Evolutionary conservation across 2,113 vertebrate species (phyloP).

Genomic region (Eubucco bourcierii): DNA sequence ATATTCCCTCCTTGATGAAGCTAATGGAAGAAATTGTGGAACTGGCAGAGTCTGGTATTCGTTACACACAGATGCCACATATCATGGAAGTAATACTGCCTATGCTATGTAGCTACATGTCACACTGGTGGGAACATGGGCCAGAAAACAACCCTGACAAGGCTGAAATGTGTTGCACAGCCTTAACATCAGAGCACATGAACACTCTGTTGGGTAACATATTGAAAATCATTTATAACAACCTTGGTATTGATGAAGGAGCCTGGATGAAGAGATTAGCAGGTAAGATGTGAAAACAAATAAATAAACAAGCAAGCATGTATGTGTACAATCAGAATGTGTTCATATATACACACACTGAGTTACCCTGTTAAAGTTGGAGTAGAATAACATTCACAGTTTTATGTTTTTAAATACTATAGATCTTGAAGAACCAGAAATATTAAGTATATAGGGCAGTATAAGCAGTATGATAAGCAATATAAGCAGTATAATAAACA

Average conservation of each 20-base stretch:
- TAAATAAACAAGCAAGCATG: background rate
- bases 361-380: background rate
- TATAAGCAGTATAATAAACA: background rate
- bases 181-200: conserved; percentile 91
- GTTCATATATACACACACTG: too few species aligned
- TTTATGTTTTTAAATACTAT: background rate
- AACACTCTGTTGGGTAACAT: conserved; percentile 94
- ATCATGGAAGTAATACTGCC: conserved; percentile 96
- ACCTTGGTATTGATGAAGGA: conserved; percentile 94
- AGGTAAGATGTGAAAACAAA: conserved; percentile 72
- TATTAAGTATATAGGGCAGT: background rate
- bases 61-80: conserved; percentile 95
- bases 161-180: conserved; percentile 86
- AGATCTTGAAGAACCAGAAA: background rate
- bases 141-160: conserved; percentile 82
- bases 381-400: background rate
- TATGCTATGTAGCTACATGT: conserved; percentile 96
- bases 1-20: conserved; percentile 89
- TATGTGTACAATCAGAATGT: background rate
- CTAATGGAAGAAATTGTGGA: conserved; percentile 93
- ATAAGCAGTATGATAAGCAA: background rate
- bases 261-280: conserved; percentile 97
- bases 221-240: conserved; percentile 96
- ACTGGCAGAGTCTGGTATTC: conserved; percentile 90
- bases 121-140: conserved; percentile 96